Conservation (phyloP, 2,113 vertebrate genomes). For the Macroglossus sobrinus region DNA sequence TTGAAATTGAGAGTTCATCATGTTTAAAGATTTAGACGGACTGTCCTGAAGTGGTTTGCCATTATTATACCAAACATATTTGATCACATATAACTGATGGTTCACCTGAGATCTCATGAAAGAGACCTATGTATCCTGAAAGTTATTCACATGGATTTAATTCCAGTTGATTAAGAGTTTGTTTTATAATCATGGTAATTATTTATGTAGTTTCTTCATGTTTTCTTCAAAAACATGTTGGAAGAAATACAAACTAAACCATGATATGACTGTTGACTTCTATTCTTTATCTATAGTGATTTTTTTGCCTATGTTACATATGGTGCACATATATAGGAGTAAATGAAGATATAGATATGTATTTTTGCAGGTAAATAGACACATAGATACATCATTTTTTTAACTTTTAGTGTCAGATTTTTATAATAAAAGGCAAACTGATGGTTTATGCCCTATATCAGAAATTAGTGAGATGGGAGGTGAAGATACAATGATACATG, state of each 20-base stretch:
- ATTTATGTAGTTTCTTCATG: neutral
- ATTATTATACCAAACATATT: neutral
- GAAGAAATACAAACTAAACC: neutral
- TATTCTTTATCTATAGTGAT: neutral
- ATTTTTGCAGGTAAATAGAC: neutral
- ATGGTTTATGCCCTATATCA: neutral
- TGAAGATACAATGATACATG: neutral
- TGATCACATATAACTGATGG: neutral
- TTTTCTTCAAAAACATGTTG: neutral
- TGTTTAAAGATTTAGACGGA: conserved; percentile 18
- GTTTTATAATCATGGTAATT: neutral
- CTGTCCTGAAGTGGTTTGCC: neutral
- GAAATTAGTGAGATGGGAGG: neutral
- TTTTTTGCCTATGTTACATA: neutral
- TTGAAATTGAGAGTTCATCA: neutral
- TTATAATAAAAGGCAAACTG: neutral
- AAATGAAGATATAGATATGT: neutral
- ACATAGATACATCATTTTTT: neutral
- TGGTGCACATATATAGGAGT: neutral
- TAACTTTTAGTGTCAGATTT: neutral
- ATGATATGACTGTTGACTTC: neutral
- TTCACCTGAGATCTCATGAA: neutral
- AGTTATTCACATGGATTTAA: neutral
- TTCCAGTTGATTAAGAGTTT: neutral
- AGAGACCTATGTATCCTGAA: neutral